These are phyloP conservation scores for Aphidius ervi DNA, from an alignment of 1,140 invertebrate genomes.

Conservation along the genomic window DNA sequence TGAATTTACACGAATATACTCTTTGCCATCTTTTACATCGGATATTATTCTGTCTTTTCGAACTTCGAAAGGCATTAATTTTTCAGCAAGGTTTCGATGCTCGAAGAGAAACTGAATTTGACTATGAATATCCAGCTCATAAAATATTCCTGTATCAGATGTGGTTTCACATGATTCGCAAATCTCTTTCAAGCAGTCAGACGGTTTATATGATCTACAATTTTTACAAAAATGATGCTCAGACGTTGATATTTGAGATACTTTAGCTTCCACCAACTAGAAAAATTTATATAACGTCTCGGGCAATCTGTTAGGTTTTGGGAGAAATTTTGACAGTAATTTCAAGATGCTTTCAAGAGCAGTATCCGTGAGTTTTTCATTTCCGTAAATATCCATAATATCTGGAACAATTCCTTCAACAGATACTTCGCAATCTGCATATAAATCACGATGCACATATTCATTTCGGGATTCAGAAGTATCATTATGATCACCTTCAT, in stretches of 20 bases:
- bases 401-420: not conserved
- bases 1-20: conserved; percentile 20
- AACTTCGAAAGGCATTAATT: not conserved
- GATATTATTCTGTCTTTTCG: conserved; percentile 14
- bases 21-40: conserved; percentile 17
- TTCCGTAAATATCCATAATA: conserved; percentile 15
- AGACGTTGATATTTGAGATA: conserved; percentile 5
- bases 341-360: conserved; percentile 14
- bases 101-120: conserved; percentile 24
- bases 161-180: conserved; percentile 20
- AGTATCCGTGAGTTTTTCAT: conserved; percentile 21
- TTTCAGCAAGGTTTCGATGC: conserved; percentile 8
- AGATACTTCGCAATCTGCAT: conserved; percentile 9
- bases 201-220: conserved; percentile 19
- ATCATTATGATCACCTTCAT: too few relatives aligned
- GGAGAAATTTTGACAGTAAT: conserved; percentile 8
- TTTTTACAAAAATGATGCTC: conserved; percentile 26
- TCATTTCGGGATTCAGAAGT: too few relatives aligned
- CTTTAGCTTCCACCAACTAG: conserved; percentile 19
- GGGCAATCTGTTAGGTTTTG: conserved; percentile 20
- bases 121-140: conserved; percentile 20
- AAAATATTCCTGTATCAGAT: conserved; percentile 8
- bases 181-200: not conserved
- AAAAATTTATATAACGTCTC: conserved; percentile 20
- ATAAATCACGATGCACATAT: not conserved